Evolutionary conservation across 2,797 vertebrate genomes (phyloP), one percentile per base, ranked within the genome.

Genomic region (Galago senegalensis): DNA sequence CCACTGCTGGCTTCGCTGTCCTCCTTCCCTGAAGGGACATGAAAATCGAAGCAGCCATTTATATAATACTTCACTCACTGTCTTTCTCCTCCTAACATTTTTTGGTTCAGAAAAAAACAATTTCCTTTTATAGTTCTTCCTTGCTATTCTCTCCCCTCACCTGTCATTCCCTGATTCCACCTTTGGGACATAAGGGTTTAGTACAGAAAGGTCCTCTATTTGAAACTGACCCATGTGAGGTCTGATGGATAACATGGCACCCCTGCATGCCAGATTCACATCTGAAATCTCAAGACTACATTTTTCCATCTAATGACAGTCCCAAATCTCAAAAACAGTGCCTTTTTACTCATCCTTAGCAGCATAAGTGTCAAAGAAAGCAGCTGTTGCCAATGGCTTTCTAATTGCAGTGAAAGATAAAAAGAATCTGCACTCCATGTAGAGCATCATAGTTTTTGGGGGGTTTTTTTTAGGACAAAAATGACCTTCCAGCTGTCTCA

Each of bases 21-120:
- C 69, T 92, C 96, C 87, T 69, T n/a, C 72, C 84, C 97, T 98
- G 85, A 37, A 95, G 81, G 6, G 70, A 96, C n/a, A 91, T 0
- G 14, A 3, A 25, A n/a, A 40, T 60, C 1, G 79, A 96, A 79
- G 72, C 63, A 5, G 67, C 58, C 31, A 1, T 40, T n/a, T 29
- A 58, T 29, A 53, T 17, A 77, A 21, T 58, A 49, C 27, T 23
- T n/a, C 69, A 14, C 29, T 46, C 49, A 2, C 34, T 5, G 0
- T 4, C 18, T 10, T 31, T n/a, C 53, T 14, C 4, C 34, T 25
- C 56, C 43, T 0, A 1, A 14, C 2, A 4, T 27, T 27, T 18
- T 14, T 4, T 21, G 34, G 14, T 16, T 40, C 31, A 25, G 82
- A 53, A 61, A 9, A 3, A 3, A 20, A 6, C 12, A 0, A 4